Conservation (phyloP, 2,797 vertebrate genomes). For the Astyanax mexicanus region DNA sequence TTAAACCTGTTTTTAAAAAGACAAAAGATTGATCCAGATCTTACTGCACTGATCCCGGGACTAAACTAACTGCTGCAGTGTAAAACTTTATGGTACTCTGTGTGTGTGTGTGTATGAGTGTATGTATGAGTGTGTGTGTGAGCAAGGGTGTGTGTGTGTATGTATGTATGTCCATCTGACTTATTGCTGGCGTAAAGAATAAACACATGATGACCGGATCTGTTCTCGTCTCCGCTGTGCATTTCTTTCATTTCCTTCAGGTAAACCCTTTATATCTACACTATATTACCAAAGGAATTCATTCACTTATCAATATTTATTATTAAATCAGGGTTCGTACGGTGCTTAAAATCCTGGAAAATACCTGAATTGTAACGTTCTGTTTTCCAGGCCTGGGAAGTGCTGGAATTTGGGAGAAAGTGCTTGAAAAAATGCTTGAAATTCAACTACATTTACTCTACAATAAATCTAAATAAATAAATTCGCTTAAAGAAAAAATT, state of each 20-base stretch:
- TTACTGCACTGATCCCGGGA: conserved; percentile 38
- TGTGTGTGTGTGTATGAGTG: not conserved
- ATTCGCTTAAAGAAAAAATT: too few relatives aligned
- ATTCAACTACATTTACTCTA: too few relatives aligned
- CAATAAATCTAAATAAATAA: too few relatives aligned
- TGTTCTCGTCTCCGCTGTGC: not conserved
- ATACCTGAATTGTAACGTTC: too few relatives aligned
- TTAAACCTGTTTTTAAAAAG: conserved; percentile 75
- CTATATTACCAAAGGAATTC: too few relatives aligned
- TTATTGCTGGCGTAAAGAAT: conserved; percentile 59
- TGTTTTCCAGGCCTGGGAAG: too few relatives aligned
- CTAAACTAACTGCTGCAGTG: conserved; percentile 37
- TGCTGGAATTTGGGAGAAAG: too few relatives aligned
- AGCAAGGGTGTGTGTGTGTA: not conserved
- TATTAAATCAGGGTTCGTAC: too few relatives aligned
- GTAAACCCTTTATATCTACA: not conserved
- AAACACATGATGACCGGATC: conserved; percentile 52
- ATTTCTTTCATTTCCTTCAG: not conserved
- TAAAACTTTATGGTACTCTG: conserved; percentile 36
- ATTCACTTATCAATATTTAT: too few relatives aligned
- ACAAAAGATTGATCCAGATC: conserved; percentile 74
- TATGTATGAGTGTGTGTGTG: too few relatives aligned
- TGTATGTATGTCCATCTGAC: conserved; percentile 50
- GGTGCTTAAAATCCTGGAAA: too few relatives aligned
- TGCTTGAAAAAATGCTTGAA: too few relatives aligned